Conservation (phyloP, 2,113 vertebrate genomes). For the Forbesichthys agassizii region DNA sequence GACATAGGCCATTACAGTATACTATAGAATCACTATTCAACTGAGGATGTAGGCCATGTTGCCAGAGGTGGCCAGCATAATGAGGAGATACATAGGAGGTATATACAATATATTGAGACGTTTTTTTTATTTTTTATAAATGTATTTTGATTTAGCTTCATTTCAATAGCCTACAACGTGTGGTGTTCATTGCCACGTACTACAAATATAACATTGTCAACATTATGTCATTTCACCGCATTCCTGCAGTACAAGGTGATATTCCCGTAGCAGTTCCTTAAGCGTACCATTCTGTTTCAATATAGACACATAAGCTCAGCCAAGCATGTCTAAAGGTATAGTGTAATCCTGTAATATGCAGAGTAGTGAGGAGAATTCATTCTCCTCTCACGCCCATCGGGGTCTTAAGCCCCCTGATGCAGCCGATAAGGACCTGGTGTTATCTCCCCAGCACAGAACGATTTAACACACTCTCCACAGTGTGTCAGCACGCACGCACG, state of each 20-base stretch:
- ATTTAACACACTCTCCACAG: slow-evolving; percentile 62
- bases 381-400: slow-evolving; percentile 65
- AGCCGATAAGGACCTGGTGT: slow-evolving; percentile 73
- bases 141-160: too few species aligned
- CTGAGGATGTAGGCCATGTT: too few species aligned
- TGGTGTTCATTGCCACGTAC: slow-evolving; percentile 21
- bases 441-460: slow-evolving; percentile 75
- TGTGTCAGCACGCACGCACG: background rate
- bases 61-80: too few species aligned
- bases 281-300: slow-evolving; percentile 55
- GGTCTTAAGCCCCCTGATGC: slow-evolving; percentile 73
- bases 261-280: slow-evolving; percentile 30
- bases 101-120: too few species aligned
- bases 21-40: too few species aligned
- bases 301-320: slow-evolving; percentile 64
- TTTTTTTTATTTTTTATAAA: too few species aligned
- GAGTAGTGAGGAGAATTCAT: slow-evolving; percentile 72
- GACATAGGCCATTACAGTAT: too few species aligned
- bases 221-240: slow-evolving; percentile 27
- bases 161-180: too few species aligned
- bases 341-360: slow-evolving; percentile 80
- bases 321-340: slow-evolving; percentile 71
- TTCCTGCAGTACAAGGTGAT: slow-evolving; percentile 36
- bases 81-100: too few species aligned
- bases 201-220: slow-evolving; percentile 36